Base-by-base conservation (phyloP, 2,113 vertebrate genomes). In the Macquaria australasica region DNA sequence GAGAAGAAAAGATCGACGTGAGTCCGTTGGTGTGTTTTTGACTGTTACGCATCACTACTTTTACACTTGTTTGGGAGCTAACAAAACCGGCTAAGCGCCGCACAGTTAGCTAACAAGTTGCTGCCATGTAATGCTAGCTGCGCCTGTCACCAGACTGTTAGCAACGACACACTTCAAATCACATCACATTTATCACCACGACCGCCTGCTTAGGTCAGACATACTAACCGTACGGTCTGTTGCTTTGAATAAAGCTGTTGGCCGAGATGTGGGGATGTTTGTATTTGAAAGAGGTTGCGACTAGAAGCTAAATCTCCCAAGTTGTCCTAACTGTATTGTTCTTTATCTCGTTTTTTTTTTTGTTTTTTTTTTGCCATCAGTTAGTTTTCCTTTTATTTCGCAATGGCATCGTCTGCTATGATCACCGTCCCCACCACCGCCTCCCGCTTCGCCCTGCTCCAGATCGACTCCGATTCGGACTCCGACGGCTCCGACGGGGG, bases 401-500 rank as follows among this genome's bases (percentile, higher is more conserved):
- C 7, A 9, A 98, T 98, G 97, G 94, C 97, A 74, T 98, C 98
- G 23, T 91, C 94, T 77, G 87, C 96, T 28, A 91, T 97, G 88
- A 96, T 97, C 93, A 96, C 96, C 15, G 97, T 99, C 80, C 97
- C 96, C 59, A 98, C 97, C 34, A 99, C 97, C 21, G 97, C 97
- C 31, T 98, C 97, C 71, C 97, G 97, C 59, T 99, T 99, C 86
- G 98, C 98, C 75, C 93, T 98, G 67, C 96, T 99, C 25, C 97
- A 97, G 95, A 96, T 98, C 5, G 97, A 99, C 93, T 97, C 97
- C 0, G 97, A 97, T 74, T 97, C 97, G 45, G 97, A 97, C 70
- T 96, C 96, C 0, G 97, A 98, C 41, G 59, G 48, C 82, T 98
- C 96, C 0, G 96, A 98, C 34, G 75, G 92, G 50, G 96, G 96